A percentile compares a stretch with the other conserved stretches of the same genome.
Conservation (phyloP, 1,140 invertebrate genomes). For the Asbolus verrucosus region DNA sequence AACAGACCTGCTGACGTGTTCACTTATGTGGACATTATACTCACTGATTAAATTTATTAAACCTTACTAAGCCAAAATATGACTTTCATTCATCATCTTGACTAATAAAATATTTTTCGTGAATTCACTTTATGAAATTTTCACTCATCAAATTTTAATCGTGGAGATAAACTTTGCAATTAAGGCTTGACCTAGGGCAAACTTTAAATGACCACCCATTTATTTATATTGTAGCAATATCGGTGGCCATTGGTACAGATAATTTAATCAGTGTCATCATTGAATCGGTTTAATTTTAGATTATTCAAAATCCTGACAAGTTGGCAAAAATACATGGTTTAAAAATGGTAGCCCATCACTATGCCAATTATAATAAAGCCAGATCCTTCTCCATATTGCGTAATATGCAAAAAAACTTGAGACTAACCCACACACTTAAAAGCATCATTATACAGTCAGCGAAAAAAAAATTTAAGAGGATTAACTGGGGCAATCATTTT, state of each 20-base stretch:
- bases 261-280: neutral
- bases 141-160: neutral
- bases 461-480: too few relatives aligned
- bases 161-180: too few relatives aligned
- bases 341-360: conserved; percentile 4
- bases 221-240: neutral
- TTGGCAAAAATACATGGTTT: conserved; percentile 19
- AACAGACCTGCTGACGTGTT: neutral
- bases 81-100: too few relatives aligned
- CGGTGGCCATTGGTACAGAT: neutral
- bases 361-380: conserved; percentile 23
- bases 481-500: too few relatives aligned
- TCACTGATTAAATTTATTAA: too few relatives aligned
- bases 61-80: too few relatives aligned
- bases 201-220: neutral
- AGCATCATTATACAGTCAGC: too few relatives aligned
- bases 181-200: too few relatives aligned
- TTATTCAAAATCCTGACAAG: conserved; percentile 18
- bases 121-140: neutral
- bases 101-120: too few relatives aligned
- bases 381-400: conserved; percentile 17
- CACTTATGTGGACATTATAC: neutral
- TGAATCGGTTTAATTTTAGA: conserved; percentile 3
- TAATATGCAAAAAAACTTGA: conserved; percentile 8
- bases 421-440: neutral